Percentiles rank a stretch among this genome's conserved stretches.
Conservation (phyloP, 2,888 invertebrate species). For the Acronicta aceris region DNA sequence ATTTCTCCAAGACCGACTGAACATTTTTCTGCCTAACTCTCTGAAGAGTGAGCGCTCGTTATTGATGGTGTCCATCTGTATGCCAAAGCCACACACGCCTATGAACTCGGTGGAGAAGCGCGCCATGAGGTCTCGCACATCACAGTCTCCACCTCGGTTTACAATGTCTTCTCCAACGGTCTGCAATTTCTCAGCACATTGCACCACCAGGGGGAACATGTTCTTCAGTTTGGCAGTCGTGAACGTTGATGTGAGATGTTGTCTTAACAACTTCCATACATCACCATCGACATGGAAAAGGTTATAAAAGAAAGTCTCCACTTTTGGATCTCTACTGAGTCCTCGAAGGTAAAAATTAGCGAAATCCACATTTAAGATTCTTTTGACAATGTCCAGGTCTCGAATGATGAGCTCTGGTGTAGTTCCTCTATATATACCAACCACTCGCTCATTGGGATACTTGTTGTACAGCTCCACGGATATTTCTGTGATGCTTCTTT, state of each 20-base stretch:
- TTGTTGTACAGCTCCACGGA: slow-evolving; percentile 68
- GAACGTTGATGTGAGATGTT: slow-evolving; percentile 77
- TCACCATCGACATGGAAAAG: slow-evolving; percentile 77
- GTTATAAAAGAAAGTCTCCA: slow-evolving; percentile 68
- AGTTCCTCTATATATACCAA: slow-evolving; percentile 72
- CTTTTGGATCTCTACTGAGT: slow-evolving; percentile 60
- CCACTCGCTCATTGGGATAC: slow-evolving; percentile 73
- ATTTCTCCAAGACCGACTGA: slow-evolving; percentile 52
- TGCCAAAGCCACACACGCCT: slow-evolving; percentile 75
- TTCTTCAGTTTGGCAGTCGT: slow-evolving; percentile 76
- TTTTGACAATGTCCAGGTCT: slow-evolving; percentile 70
- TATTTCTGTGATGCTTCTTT: slow-evolving; percentile 64
- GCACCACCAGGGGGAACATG: slow-evolving; percentile 79
- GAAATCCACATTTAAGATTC: slow-evolving; percentile 72
- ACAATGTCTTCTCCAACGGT: slow-evolving; percentile 61
- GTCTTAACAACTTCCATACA: slow-evolving; percentile 74
- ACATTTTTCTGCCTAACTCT: slow-evolving; percentile 64
- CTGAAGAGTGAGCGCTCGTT: slow-evolving; percentile 70
- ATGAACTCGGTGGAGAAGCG: slow-evolving; percentile 76
- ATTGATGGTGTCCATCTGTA: slow-evolving; percentile 69
- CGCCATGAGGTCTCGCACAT: slow-evolving; percentile 72
- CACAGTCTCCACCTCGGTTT: slow-evolving; percentile 62
- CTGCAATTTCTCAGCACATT: slow-evolving; percentile 73
- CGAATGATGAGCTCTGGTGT: slow-evolving; percentile 73
- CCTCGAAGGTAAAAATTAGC: slow-evolving; percentile 71